phyloP scores from a whole-genome alignment of 2,113 vertebrate genomes.

The Mungos mungo region DNA sequence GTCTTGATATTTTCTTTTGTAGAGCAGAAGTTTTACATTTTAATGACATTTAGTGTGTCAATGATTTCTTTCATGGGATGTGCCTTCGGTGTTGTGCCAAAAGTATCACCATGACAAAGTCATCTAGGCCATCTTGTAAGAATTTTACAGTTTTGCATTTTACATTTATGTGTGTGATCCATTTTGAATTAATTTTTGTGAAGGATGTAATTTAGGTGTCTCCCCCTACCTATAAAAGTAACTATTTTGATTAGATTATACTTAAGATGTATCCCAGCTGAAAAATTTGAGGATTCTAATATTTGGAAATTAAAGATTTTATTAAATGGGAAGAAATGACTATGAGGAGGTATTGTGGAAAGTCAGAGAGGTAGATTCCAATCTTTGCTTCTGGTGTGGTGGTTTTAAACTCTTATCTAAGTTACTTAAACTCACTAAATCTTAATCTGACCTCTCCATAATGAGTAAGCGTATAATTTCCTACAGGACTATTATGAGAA shows the following conservation, averaged over 20 bases:
- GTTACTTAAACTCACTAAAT: background rate
- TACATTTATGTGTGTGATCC: background rate
- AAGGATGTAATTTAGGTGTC: background rate
- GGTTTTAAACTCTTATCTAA: background rate
- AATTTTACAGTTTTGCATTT: background rate
- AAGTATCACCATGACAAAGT: background rate
- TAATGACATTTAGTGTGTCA: background rate
- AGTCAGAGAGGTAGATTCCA: background rate
- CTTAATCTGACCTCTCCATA: background rate
- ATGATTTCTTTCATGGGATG: background rate
- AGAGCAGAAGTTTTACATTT: background rate
- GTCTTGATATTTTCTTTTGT: background rate
- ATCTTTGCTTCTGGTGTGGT: background rate
- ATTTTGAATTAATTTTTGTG: background rate
- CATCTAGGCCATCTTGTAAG: background rate
- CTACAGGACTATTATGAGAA: background rate
- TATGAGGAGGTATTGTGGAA: background rate
- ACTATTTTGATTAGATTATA: background rate
- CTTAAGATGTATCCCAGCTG: background rate
- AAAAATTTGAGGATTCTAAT: background rate
- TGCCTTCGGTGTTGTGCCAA: background rate
- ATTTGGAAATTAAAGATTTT: background rate
- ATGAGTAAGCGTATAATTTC: background rate
- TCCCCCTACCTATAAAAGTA: background rate
- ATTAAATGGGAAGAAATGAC: background rate